phyloP scores from a whole-genome alignment of 2,797 vertebrate genomes.

The Buphagus erythrorhynchus region DNA sequence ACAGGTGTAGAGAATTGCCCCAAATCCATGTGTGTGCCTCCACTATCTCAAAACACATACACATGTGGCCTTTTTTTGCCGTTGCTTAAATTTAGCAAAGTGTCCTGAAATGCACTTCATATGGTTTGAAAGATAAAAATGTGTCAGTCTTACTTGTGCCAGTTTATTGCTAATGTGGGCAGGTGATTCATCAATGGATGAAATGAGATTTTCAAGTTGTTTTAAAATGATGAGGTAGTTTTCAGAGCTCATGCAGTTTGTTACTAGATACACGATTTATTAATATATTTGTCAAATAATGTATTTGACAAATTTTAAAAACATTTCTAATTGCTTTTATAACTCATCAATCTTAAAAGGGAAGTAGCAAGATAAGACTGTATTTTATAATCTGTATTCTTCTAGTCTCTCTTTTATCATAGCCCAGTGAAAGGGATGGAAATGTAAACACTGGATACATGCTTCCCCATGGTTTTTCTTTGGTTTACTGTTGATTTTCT shows the following conservation, averaged over 20 bases:
- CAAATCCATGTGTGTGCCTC: not conserved
- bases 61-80: not conserved
- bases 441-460: not conserved
- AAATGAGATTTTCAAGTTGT: conserved; percentile 46
- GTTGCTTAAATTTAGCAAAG: not conserved
- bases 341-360: conserved; percentile 20
- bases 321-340: conserved; percentile 62
- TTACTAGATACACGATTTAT: conserved; percentile 20
- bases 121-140: not conserved
- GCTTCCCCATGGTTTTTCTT: not conserved
- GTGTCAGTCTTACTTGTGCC: not conserved
- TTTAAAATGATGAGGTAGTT: conserved; percentile 55
- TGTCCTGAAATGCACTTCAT: conserved; percentile 1
- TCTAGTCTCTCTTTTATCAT: not conserved
- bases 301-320: conserved; percentile 48
- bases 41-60: not conserved
- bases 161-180: conserved; percentile 11
- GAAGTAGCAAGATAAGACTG: not conserved
- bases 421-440: not conserved
- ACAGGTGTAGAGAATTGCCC: not conserved
- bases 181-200: conserved; percentile 43
- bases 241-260: conserved; percentile 26
- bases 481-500: not conserved
- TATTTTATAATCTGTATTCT: not conserved
- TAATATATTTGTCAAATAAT: conserved; percentile 50